Percentiles rank a stretch among this genome's conserved stretches.
Conservation (phyloP, 2,888 invertebrate species). For the Callyntrura guangdongensis region DNA sequence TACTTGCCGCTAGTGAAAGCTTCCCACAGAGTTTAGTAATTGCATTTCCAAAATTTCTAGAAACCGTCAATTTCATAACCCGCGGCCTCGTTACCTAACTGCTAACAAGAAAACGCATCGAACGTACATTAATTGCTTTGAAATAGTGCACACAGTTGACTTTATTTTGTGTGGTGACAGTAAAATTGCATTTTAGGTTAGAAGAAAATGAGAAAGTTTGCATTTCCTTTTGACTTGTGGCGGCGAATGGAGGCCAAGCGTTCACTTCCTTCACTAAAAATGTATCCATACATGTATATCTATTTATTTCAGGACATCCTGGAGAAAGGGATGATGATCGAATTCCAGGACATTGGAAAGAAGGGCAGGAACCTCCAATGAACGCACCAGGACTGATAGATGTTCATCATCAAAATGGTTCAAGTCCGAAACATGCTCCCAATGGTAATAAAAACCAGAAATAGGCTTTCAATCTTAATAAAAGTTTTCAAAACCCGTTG, state of each 20-base stretch:
- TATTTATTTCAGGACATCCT: slow-evolving; percentile 53
- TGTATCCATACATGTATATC: neutral
- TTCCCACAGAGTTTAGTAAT: slow-evolving; percentile 71
- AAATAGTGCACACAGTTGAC: neutral
- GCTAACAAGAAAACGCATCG: neutral
- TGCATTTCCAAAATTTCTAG: slow-evolving; percentile 60
- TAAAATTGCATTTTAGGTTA: neutral
- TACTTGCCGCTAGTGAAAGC: neutral
- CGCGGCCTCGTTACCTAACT: slow-evolving; percentile 42
- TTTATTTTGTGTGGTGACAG: neutral
- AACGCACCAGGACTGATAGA: slow-evolving; percentile 81
- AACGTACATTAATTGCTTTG: slow-evolving; percentile 8
- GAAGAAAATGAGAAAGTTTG: neutral
- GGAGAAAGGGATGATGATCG: slow-evolving; percentile 73
- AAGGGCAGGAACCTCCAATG: slow-evolving; percentile 83
- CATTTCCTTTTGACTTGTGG: neutral
- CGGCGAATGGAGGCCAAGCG: neutral
- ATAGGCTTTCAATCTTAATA: neutral
- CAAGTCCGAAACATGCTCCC: slow-evolving; percentile 85
- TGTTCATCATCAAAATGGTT: slow-evolving; percentile 85
- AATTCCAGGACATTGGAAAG: slow-evolving; percentile 85
- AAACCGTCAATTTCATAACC: slow-evolving; percentile 7
- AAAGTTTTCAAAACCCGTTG: neutral
- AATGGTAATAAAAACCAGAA: slow-evolving; percentile 84
- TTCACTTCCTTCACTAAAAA: neutral